Percentiles rank a stretch among this genome's conserved stretches.
Evolutionary conservation across 2,113 vertebrate species (phyloP).

Genomic region (Hassar affinis): DNA sequence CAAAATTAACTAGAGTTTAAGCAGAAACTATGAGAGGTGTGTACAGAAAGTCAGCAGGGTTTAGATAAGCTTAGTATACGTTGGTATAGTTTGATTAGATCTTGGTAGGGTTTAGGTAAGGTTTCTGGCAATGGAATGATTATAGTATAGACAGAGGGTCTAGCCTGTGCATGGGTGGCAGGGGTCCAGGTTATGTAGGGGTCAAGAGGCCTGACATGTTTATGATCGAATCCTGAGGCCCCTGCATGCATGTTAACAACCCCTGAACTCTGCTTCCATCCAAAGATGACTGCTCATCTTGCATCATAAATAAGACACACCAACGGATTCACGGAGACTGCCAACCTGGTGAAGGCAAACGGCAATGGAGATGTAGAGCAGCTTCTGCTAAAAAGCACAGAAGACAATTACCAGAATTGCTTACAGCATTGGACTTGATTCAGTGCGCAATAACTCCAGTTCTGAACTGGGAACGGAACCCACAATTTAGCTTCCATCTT

Average conservation of each 20-base stretch:
- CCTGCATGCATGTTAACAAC: slow-evolving; percentile 36
- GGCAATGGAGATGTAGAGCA: neutral
- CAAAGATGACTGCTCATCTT: slow-evolving; percentile 6
- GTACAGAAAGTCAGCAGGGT: neutral
- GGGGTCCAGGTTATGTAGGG: neutral
- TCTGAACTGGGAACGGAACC: neutral
- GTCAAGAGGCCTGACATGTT: slow-evolving; percentile 13
- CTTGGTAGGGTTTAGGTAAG: neutral
- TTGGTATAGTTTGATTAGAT: slow-evolving; percentile 2
- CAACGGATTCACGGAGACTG: slow-evolving; percentile 13
- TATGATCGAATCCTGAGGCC: slow-evolving; percentile 17
- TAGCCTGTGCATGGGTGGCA: neutral
- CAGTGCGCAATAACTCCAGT: neutral
- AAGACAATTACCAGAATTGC: neutral
- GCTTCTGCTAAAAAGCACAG: neutral
- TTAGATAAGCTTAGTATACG: neutral
- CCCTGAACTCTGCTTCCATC: slow-evolving; percentile 25
- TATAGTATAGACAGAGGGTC: too few species aligned
- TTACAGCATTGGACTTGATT: neutral
- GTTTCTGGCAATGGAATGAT: neutral
- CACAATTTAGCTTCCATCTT: neutral
- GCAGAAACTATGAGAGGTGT: neutral
- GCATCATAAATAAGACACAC: slow-evolving; percentile 30
- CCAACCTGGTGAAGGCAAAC: neutral
- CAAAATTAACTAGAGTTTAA: neutral